phyloP scores from a whole-genome alignment of 2,113 vertebrate genomes.

The Oriolus oriolus region DNA sequence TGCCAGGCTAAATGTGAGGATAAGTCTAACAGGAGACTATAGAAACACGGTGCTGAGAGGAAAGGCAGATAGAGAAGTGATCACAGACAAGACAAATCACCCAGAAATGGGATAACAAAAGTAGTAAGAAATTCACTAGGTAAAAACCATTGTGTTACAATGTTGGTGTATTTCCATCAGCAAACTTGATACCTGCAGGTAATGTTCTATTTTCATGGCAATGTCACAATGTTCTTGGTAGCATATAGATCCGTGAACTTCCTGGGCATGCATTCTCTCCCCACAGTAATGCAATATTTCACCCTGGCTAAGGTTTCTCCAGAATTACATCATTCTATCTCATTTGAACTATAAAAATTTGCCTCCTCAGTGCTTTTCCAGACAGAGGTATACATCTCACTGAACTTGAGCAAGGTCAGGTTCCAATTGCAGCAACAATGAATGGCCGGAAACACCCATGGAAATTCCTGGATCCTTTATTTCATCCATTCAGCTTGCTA shows the following conservation, averaged over 20 bases:
- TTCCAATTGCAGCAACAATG: neutral
- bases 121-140: neutral
- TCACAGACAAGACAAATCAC: neutral
- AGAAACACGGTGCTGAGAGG: neutral
- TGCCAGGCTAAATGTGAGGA: neutral
- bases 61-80: neutral
- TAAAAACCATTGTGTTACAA: neutral
- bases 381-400: neutral
- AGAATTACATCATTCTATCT: neutral
- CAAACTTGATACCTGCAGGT: neutral
- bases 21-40: neutral
- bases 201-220: neutral
- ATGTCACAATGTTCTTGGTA: neutral
- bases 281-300: neutral
- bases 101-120: neutral
- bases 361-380: neutral
- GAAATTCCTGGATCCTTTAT: neutral
- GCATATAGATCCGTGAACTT: rapidly evolving
- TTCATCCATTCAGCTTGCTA: neutral
- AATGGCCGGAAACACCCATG: neutral
- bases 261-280: neutral
- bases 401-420: neutral
- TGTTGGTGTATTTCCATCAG: neutral
- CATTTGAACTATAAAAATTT: neutral
- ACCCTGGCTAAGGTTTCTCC: neutral